phyloP scores from a whole-genome alignment of 2,113 vertebrate species.

The Muscicapa adusta region DNA sequence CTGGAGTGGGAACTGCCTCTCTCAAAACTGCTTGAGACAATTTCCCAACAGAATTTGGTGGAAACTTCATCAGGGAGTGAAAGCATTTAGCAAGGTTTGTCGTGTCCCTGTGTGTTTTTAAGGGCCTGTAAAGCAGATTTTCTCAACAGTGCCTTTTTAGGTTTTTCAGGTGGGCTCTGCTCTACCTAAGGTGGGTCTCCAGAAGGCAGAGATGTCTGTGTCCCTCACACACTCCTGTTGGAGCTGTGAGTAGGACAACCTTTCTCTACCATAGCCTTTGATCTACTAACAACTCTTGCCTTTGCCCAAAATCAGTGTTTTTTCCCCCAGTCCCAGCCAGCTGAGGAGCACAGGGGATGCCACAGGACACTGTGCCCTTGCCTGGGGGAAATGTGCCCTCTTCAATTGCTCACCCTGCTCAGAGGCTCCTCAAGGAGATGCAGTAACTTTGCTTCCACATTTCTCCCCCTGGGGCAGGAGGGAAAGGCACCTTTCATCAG shows the following conservation, averaged over 20 bases:
- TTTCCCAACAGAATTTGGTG: not conserved
- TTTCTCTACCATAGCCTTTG: not conserved
- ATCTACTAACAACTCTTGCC: not conserved
- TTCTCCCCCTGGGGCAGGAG: not conserved
- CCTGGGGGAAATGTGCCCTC: fast-evolving
- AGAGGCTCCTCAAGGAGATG: not conserved
- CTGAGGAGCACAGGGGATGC: not conserved
- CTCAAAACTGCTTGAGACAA: not conserved
- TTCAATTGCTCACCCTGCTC: not conserved
- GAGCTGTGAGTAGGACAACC: not conserved
- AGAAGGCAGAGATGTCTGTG: not conserved
- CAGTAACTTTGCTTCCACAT: not conserved
- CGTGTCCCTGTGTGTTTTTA: not conserved
- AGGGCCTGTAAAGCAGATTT: not conserved
- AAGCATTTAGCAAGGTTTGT: not conserved
- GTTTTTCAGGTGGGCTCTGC: not conserved
- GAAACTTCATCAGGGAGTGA: not conserved
- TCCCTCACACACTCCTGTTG: not conserved
- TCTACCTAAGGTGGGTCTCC: fast-evolving
- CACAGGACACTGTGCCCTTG: fast-evolving
- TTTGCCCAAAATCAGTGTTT: not conserved
- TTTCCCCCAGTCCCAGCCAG: not conserved
- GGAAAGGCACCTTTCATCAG: not conserved
- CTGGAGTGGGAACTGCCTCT: not conserved
- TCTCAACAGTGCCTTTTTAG: not conserved